Evolutionary conservation across 2,888 invertebrate genomes (phyloP).

Genomic region (Sialis fuliginosa): DNA sequence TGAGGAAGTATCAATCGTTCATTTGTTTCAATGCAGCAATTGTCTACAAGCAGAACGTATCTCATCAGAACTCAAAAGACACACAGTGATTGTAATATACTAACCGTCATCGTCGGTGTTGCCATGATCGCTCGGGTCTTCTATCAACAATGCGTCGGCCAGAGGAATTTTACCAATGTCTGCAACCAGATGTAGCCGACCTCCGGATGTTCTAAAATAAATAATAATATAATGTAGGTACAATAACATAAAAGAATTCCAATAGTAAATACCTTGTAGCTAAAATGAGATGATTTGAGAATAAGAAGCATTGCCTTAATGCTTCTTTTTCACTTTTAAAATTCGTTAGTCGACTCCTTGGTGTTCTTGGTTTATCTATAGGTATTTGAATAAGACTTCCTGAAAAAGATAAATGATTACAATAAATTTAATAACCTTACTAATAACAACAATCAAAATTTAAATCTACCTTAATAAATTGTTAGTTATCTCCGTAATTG

Average conservation of each 20-base stretch:
- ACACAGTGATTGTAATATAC: slow-evolving; percentile 3
- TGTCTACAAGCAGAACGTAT: slow-evolving; percentile 1
- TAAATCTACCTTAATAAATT: no score
- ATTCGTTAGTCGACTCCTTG: slow-evolving; percentile 36
- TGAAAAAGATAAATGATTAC: slow-evolving; percentile 18
- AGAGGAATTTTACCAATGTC: slow-evolving; percentile 66
- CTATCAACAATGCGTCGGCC: slow-evolving; percentile 68
- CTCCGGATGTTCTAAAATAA: slow-evolving; percentile 45
- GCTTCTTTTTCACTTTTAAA: slow-evolving; percentile 51
- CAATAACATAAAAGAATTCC: slow-evolving; percentile 49
- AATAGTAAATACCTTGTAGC: slow-evolving; percentile 43
- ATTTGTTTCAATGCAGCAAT: slow-evolving; percentile 3
- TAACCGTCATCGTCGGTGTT: slow-evolving; percentile 51
- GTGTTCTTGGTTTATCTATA: slow-evolving; percentile 34
- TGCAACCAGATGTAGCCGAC: slow-evolving; percentile 71
- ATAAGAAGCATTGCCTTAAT: slow-evolving; percentile 70
- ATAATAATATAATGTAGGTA: not conserved
- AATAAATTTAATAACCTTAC: no score
- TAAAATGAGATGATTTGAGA: slow-evolving; percentile 76
- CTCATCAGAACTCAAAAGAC: not conserved
- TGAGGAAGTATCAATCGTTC: not conserved
- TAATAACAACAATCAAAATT: no score
- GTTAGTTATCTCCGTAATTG: no score
- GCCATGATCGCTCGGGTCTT: slow-evolving; percentile 56
- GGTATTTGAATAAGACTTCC: slow-evolving; percentile 62